Evolutionary conservation across 1,140 invertebrate genomes (phyloP).

Genomic region (Copidosoma floridanum): DNA sequence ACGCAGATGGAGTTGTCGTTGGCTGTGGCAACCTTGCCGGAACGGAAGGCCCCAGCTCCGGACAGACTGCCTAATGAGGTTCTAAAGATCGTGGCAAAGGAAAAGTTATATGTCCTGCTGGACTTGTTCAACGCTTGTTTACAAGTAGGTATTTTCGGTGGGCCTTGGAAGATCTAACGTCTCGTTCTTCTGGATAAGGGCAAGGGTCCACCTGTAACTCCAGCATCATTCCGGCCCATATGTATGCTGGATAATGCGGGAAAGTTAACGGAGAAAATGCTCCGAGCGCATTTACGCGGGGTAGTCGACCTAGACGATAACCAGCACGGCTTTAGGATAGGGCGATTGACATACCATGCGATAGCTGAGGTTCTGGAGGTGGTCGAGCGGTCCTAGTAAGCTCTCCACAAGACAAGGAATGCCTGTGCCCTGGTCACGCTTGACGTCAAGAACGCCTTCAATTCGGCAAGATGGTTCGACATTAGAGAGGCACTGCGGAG

Average conservation of each 20-base stretch:
- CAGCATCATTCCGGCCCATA: too few species aligned
- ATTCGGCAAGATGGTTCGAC: too few species aligned
- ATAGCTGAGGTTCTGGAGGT: conserved; percentile 23
- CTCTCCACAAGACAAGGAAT: too few species aligned
- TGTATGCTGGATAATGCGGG: conserved; percentile 43
- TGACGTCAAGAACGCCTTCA: too few species aligned
- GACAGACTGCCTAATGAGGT: conserved; percentile 29
- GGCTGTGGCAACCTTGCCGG: neutral
- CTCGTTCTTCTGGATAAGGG: too few species aligned
- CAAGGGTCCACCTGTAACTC: conserved; percentile 11
- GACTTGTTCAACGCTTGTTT: conserved; percentile 26
- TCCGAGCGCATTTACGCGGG: conserved; percentile 25
- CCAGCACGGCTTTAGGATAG: conserved; percentile 43
- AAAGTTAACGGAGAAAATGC: conserved; percentile 43
- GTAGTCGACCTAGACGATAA: conserved; percentile 23
- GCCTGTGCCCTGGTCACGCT: too few species aligned
- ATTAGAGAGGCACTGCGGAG: neutral
- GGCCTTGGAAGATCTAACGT: too few species aligned
- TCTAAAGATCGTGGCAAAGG: conserved; percentile 15
- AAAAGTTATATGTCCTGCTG: neutral
- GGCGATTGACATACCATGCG: conserved; percentile 43
- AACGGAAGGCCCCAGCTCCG: conserved; percentile 30
- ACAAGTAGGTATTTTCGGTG: too few species aligned
- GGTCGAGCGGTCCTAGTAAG: conserved; percentile 1
- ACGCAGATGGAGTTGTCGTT: neutral